These are phyloP conservation scores for Erythrocercus mccallii DNA, from an alignment of 2,113 vertebrate species.

Conservation along the genomic window DNA sequence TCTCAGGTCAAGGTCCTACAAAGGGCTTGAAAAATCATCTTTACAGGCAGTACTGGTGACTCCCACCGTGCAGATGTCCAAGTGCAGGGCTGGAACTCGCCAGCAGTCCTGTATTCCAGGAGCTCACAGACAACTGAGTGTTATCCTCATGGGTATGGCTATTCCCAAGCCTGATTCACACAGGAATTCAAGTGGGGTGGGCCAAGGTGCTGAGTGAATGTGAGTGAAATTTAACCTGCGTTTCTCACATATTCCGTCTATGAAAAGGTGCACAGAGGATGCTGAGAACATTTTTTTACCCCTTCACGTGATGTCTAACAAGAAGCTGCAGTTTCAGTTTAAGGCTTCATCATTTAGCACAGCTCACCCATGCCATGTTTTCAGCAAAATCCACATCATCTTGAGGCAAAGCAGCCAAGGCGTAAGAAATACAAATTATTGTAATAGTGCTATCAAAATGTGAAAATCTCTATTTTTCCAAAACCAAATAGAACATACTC, in stretches of 20 bases:
- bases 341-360: not conserved
- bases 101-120: not conserved
- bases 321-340: not conserved
- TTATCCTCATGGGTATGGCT: fast-evolving
- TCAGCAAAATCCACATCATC: not conserved
- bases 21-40: not conserved
- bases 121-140: not conserved
- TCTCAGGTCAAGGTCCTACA: not conserved
- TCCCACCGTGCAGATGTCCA: fast-evolving
- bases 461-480: not conserved
- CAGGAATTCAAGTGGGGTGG: not conserved
- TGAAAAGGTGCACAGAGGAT: not conserved
- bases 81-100: not conserved
- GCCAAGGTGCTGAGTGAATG: not conserved
- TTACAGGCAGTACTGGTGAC: not conserved
- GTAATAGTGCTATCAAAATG: not conserved
- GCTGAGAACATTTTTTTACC: not conserved
- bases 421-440: not conserved
- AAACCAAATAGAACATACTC: not conserved
- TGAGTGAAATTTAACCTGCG: not conserved
- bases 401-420: not conserved
- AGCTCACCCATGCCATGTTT: not conserved
- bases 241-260: not conserved
- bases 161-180: not conserved
- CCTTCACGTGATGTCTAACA: not conserved